A percentile compares a stretch with the other conserved stretches of the same genome.
Conservation (phyloP, 2,113 vertebrate genomes). For the Leptobrachium leishanense region DNA sequence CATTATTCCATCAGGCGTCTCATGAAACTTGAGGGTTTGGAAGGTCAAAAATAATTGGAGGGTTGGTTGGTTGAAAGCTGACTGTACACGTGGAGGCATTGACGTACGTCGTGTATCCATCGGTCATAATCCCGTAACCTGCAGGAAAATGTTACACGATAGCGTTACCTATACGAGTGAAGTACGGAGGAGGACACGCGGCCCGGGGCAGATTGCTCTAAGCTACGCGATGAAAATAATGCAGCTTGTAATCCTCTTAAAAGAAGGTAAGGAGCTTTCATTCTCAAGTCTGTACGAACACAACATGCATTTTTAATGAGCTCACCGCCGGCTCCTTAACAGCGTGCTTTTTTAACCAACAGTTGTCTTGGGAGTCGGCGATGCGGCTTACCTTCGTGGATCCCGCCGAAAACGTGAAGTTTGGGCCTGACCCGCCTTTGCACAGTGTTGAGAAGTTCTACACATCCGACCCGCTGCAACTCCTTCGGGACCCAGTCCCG, state of each 20-base stretch:
- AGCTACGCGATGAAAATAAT: constrained; percentile 42
- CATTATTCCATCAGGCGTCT: constrained; percentile 62
- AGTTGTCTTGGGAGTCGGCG: neutral
- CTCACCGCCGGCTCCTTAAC: neutral
- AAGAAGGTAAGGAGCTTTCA: constrained; percentile 33
- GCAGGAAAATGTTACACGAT: constrained; percentile 53
- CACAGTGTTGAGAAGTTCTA: constrained; percentile 96
- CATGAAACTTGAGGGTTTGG: constrained; percentile 92
- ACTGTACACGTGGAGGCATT: constrained; percentile 95
- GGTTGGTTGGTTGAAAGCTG: constrained; percentile 98
- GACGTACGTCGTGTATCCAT: constrained; percentile 94
- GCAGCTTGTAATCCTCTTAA: constrained; percentile 15
- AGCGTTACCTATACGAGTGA: constrained; percentile 48
- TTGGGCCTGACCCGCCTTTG: constrained; percentile 94
- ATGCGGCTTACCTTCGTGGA: constrained; percentile 87
- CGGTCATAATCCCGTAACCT: constrained; percentile 98
- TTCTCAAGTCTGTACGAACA: constrained; percentile 9
- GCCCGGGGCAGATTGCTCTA: constrained; percentile 12
- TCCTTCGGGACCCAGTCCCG: constrained; percentile 98
- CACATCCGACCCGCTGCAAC: constrained; percentile 93
- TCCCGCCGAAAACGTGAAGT: constrained; percentile 92
- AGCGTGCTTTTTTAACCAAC: neutral
- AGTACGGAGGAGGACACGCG: neutral
- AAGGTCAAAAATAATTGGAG: constrained; percentile 96
- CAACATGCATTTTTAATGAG: constrained; percentile 21